Evolutionary conservation across 2,797 vertebrate species (phyloP).

Genomic region (Myripristis jacobus): DNA sequence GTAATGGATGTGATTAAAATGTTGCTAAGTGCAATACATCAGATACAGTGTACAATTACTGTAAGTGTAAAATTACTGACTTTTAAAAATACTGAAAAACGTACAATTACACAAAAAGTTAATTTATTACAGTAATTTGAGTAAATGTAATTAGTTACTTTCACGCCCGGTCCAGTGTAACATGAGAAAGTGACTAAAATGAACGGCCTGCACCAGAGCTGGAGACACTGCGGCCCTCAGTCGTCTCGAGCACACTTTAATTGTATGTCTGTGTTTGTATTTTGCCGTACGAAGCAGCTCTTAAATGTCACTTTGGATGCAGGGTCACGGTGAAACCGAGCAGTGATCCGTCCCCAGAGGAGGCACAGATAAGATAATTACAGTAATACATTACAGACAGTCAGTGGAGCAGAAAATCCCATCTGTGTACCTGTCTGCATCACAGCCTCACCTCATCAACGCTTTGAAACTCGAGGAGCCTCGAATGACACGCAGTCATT

Average conservation of each 20-base stretch:
- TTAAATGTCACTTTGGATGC: slow-evolving; percentile 13
- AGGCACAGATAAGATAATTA: slow-evolving; percentile 59
- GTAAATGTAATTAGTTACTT: too few species aligned
- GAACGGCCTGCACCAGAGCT: not conserved
- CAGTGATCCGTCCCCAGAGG: slow-evolving; percentile 44
- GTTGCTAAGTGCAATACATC: too few species aligned
- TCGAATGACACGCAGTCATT: slow-evolving; percentile 7
- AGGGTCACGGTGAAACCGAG: not conserved
- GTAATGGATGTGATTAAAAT: too few species aligned
- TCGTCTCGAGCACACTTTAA: slow-evolving; percentile 13
- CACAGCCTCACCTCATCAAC: slow-evolving; percentile 23
- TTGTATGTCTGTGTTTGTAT: slow-evolving; percentile 18
- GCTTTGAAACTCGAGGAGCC: not conserved
- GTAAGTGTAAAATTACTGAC: too few species aligned
- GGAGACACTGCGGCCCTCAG: not conserved
- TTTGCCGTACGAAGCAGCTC: not conserved
- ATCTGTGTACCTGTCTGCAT: slow-evolving; percentile 12
- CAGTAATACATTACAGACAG: slow-evolving; percentile 42
- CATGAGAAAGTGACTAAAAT: not conserved
- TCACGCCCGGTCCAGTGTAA: too few species aligned
- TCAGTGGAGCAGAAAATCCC: slow-evolving; percentile 33
- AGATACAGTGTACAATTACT: too few species aligned
- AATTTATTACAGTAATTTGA: too few species aligned
- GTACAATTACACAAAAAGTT: too few species aligned
- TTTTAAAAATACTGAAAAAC: too few species aligned